Percentiles rank a stretch among this genome's conserved stretches.
Evolutionary conservation across 1,140 invertebrate genomes (phyloP).

Genomic region (Portunus trituberculatus): DNA sequence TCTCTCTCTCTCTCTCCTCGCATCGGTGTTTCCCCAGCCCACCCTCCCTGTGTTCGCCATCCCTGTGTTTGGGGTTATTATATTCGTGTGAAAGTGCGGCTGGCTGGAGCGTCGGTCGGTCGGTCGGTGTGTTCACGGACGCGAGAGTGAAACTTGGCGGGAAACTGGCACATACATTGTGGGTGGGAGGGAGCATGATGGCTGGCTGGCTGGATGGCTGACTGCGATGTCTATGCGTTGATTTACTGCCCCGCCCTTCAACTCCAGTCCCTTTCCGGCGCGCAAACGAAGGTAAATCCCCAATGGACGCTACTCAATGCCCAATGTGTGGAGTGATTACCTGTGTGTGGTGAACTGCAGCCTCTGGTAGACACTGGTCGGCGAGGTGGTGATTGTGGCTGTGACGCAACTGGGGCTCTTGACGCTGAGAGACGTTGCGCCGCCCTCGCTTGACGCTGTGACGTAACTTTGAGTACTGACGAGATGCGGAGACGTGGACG

Average conservation of each 20-base stretch:
- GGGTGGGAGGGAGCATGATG: not conserved
- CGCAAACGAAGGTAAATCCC: not conserved
- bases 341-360: not conserved
- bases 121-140: not conserved
- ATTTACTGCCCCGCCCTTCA: not conserved
- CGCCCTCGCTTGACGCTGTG: not conserved
- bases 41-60: not conserved
- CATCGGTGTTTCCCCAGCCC: not conserved
- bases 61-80: not conserved
- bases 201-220: not conserved
- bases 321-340: not conserved
- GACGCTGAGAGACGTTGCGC: not conserved
- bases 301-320: not conserved
- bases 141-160: not conserved
- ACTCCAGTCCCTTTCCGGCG: not conserved
- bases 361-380: not conserved
- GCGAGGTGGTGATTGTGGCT: not conserved
- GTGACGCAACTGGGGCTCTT: not conserved
- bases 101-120: not conserved
- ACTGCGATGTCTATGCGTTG: too few relatives aligned
- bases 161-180: not conserved
- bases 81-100: not conserved
- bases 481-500: not conserved
- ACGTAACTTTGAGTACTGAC: constrained; percentile 21
- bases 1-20: not conserved